Conservation (phyloP, 2,888 invertebrate species). For the Heliconius ethilla region DNA sequence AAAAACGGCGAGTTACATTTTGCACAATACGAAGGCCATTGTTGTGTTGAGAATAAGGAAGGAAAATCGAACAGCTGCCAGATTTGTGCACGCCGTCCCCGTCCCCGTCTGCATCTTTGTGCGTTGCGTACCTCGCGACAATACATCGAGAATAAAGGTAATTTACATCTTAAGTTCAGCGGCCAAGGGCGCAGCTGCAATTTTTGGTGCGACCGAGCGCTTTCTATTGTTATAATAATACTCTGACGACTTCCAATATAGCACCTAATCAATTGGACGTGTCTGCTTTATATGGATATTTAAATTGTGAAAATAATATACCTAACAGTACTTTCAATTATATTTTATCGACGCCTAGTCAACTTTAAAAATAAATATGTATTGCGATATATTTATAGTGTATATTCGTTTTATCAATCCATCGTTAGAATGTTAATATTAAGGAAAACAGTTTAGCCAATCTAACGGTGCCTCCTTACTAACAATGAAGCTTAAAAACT, state of each 20-base stretch:
- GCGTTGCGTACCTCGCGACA: conserved; percentile 64
- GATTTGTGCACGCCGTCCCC: conserved; percentile 76
- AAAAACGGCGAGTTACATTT: conserved; percentile 74
- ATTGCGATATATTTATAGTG: neutral
- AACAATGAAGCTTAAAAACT: conserved; percentile 64
- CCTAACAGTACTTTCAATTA: neutral
- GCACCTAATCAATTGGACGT: conserved; percentile 31
- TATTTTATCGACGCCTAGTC: neutral
- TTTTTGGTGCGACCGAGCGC: conserved; percentile 58
- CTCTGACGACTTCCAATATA: conserved; percentile 26
- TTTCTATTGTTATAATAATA: conserved; percentile 53
- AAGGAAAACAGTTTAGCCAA: conserved; percentile 5
- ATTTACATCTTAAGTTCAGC: conserved; percentile 81
- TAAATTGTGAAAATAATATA: neutral
- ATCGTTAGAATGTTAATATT: neutral
- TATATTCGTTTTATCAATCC: neutral
- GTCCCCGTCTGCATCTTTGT: conserved; percentile 76
- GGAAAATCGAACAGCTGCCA: conserved; percentile 78
- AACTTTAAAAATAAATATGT: neutral
- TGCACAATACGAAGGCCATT: conserved; percentile 74
- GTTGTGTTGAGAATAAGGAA: conserved; percentile 69
- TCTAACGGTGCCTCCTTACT: conserved; percentile 61
- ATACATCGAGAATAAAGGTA: conserved; percentile 75
- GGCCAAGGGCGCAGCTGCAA: conserved; percentile 77
- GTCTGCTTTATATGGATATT: neutral